Base-by-base conservation (phyloP, 2,113 vertebrate genomes). In the Rhinoptilus africanus region DNA sequence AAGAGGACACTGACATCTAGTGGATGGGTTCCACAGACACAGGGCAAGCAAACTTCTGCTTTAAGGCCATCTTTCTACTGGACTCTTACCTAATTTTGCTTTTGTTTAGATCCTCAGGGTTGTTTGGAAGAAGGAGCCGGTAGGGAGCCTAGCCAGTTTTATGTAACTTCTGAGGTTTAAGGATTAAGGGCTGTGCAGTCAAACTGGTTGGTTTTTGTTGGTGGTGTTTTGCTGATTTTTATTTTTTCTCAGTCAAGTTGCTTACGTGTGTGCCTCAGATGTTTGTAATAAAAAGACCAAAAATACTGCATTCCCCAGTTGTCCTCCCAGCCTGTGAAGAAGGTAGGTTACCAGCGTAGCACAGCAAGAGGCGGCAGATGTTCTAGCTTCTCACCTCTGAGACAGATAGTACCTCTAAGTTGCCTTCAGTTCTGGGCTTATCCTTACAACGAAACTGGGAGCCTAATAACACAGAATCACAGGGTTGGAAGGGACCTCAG, bases 1-100 rank as follows among this genome's bases (percentile, higher is more conserved):
- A 32, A 68, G 96, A 91, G 85, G 66, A 97, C 81, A 96, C 96
- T 96, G 96, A 96, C 96, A 97, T 72, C 96, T 97, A 97, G 96
- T 94, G 96, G 96, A 68, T 82, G 92, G 94, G 93, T 64, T 68
- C 90, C 80, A 59, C 69, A 84, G 48, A 9, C 79, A 57, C 85
- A 50, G 14, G 26, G 18, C 59, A 57, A 60, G 30, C 39, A 27
- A 73, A 24, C 27, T 62, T 30, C 66, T 73, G 10, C 39, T 63
- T 50, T 24, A 23, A 68, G 45, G 21, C 39, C 19, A 4, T 17
- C 18, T 81, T 62, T 63, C 8, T 81, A 39, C 20, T 28, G 12
- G 35, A 26, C 17, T 41, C 80, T 22, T 17, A 47, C 24, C 11
- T n/a, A 14, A n/a, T 73, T 69, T 68, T 48, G n/a, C 24, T 83